Conservation (phyloP, 2,113 vertebrate species). For the Chelonoidis abingdonii region DNA sequence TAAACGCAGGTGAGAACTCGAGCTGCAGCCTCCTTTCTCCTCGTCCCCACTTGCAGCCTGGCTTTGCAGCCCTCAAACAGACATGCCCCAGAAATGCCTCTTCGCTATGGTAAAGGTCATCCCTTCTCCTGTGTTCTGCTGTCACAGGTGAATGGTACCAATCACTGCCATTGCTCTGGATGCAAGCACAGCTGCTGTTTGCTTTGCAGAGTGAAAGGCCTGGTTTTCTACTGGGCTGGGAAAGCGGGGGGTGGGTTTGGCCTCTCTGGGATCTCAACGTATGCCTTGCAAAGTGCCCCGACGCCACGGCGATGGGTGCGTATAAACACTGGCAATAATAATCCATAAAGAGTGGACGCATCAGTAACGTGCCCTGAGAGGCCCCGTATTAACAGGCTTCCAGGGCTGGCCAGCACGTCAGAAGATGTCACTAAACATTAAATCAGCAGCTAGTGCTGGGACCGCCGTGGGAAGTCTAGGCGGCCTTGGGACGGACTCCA, state of each 20-base stretch:
- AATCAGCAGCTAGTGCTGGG: not conserved
- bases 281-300: not conserved
- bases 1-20: no score
- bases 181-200: not conserved
- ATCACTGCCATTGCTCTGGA: not conserved
- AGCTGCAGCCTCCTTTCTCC: not conserved
- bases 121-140: not conserved
- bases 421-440: accelerated
- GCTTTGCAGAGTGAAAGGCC: not conserved
- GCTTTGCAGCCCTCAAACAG: not conserved
- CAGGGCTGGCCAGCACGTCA: not conserved
- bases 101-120: accelerated
- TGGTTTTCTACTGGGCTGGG: not conserved
- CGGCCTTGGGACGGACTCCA: not conserved
- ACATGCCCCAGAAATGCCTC: not conserved
- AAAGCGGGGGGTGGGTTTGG: accelerated
- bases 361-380: accelerated
- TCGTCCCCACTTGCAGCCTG: not conserved
- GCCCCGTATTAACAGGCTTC: accelerated
- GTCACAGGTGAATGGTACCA: accelerated
- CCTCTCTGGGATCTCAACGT: not conserved
- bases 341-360: accelerated
- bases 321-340: not conserved
- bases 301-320: accelerated
- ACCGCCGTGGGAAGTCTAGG: accelerated